These are phyloP conservation scores for Aythya fuligula DNA, from an alignment of 2,797 vertebrate genomes.

Conservation along the genomic window DNA sequence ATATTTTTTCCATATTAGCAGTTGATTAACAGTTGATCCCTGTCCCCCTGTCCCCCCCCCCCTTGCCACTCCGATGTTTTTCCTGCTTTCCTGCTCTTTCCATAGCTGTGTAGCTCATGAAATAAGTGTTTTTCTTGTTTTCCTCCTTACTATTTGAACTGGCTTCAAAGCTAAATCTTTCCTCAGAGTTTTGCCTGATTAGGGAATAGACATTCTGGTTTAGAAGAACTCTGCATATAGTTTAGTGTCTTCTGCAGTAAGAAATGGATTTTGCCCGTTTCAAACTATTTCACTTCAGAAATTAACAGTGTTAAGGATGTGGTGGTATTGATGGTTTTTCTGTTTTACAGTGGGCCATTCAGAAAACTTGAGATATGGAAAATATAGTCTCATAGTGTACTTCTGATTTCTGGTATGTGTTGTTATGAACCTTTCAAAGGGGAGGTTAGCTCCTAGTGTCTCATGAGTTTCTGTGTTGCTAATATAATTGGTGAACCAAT, in stretches of 20 bases:
- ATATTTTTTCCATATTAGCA: background rate
- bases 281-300: background rate
- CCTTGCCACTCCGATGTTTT: background rate
- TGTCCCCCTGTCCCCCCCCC: no score
- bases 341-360: background rate
- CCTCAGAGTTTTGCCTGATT: background rate
- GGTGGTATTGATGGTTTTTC: background rate
- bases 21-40: no score
- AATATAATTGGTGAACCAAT: background rate
- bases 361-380: background rate
- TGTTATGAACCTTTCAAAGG: background rate
- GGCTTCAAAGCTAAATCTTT: background rate
- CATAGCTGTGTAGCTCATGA: background rate
- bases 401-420: background rate
- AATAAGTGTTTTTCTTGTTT: background rate
- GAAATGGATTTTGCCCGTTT: background rate
- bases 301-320: background rate
- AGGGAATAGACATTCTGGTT: background rate
- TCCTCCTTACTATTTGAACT: background rate
- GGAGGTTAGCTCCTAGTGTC: background rate
- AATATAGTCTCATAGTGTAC: background rate
- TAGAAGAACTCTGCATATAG: background rate
- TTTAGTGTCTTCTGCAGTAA: background rate
- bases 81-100: background rate
- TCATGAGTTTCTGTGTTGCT: background rate